Conservation (phyloP, 1,140 invertebrate genomes). For the Phenacoccus solenopsis region DNA sequence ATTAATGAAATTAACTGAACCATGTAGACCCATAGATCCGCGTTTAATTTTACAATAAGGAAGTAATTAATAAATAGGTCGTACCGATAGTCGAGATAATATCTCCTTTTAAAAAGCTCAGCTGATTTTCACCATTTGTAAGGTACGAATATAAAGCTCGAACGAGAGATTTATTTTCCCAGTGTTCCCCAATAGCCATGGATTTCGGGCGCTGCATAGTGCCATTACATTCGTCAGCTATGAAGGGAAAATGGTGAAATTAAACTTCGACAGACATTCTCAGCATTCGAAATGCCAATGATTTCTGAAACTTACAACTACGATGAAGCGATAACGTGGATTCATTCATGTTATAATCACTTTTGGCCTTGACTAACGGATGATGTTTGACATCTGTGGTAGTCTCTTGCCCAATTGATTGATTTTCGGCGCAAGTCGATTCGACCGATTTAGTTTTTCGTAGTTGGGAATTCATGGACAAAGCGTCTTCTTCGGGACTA, state of each 20-base stretch:
- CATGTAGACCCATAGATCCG: too few species aligned
- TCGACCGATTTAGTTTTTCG: slow-evolving; percentile 79
- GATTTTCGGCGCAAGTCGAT: slow-evolving; percentile 67
- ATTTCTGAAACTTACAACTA: too few species aligned
- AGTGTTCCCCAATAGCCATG: slow-evolving; percentile 47
- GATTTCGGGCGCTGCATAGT: slow-evolving; percentile 53
- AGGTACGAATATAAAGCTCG: slow-evolving; percentile 79
- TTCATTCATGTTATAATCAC: slow-evolving; percentile 68
- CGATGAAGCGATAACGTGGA: slow-evolving; percentile 35
- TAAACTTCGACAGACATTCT: not conserved
- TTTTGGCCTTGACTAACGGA: slow-evolving; percentile 61
- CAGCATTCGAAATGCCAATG: too few species aligned
- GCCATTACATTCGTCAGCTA: too few species aligned
- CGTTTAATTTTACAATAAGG: too few species aligned
- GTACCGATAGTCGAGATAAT: slow-evolving; percentile 68
- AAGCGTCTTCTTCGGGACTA: slow-evolving; percentile 42
- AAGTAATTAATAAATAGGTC: slow-evolving; percentile 22
- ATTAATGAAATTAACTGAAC: too few species aligned
- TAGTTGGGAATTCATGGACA: slow-evolving; percentile 53
- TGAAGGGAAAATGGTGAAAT: slow-evolving; percentile 20
- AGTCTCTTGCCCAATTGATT: slow-evolving; percentile 48
- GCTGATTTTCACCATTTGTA: slow-evolving; percentile 79
- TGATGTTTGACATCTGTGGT: slow-evolving; percentile 29
- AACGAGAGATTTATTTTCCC: slow-evolving; percentile 44
- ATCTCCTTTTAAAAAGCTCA: slow-evolving; percentile 84